phyloP scores from a whole-genome alignment of 1,140 invertebrate species.

The Colletes latitarsis region DNA sequence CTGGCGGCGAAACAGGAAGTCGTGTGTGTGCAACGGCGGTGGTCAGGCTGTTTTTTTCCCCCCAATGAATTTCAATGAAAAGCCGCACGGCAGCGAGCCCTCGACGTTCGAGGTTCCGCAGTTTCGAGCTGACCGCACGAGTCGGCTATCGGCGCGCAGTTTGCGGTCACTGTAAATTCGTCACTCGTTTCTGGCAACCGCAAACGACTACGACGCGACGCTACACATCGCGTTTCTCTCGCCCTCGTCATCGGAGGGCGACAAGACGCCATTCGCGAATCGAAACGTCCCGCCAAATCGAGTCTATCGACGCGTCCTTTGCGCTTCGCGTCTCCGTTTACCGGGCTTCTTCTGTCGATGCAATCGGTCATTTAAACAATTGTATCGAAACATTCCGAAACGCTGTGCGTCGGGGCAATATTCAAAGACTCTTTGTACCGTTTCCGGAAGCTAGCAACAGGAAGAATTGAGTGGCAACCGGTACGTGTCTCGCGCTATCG shows the following conservation, averaged over 20 bases:
- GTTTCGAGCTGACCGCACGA: constrained; percentile 42
- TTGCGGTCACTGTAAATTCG: constrained; percentile 55
- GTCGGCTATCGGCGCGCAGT: constrained; percentile 42
- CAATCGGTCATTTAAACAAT: too few species aligned
- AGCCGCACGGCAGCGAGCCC: constrained; percentile 30
- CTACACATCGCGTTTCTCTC: background rate
- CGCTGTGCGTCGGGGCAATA: too few species aligned
- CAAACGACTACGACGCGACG: constrained; percentile 43
- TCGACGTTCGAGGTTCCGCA: constrained; percentile 28
- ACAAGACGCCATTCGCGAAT: background rate
- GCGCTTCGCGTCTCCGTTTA: too few species aligned
- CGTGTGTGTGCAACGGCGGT: background rate
- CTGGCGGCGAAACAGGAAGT: too few species aligned
- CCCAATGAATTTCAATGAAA: constrained; percentile 63
- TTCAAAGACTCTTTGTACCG: too few species aligned
- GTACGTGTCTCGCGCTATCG: background rate
- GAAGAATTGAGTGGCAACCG: background rate
- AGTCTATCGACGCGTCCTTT: background rate
- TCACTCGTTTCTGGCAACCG: constrained; percentile 59
- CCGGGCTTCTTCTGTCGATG: too few species aligned
- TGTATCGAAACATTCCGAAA: too few species aligned
- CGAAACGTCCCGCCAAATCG: background rate
- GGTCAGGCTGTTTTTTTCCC: constrained; percentile 41
- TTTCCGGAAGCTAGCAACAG: background rate
- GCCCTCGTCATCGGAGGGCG: background rate